These are phyloP conservation scores for Eupithecia dodoneata DNA, from an alignment of 2,888 invertebrate genomes.

Conservation along the genomic window DNA sequence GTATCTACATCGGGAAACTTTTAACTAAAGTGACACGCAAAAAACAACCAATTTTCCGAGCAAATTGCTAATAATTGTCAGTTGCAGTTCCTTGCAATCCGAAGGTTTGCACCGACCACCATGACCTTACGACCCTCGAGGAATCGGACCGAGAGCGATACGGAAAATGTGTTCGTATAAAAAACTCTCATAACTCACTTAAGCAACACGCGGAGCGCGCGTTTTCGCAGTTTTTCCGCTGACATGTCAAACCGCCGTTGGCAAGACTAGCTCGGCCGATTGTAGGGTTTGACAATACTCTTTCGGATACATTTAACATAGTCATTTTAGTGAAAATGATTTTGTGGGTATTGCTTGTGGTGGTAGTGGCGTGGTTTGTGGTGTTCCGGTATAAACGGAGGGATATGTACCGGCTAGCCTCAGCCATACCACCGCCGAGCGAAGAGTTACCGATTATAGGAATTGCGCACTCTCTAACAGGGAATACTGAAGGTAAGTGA, in stretches of 20 bases:
- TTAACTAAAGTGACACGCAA: slow-evolving; percentile 21
- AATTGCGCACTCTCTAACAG: slow-evolving; percentile 57
- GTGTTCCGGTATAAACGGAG: slow-evolving; percentile 61
- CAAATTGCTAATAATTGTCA: slow-evolving; percentile 34
- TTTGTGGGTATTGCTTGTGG: slow-evolving; percentile 53
- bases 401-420: slow-evolving; percentile 63
- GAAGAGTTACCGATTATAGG: slow-evolving; percentile 63
- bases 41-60: slow-evolving; percentile 22
- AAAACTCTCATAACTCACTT: slow-evolving; percentile 23
- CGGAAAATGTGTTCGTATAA: slow-evolving; percentile 47
- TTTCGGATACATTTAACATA: background rate
- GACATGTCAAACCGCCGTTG: slow-evolving; percentile 22
- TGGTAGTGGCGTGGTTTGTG: slow-evolving; percentile 52
- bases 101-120: slow-evolving; percentile 53
- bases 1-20: background rate
- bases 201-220: slow-evolving; percentile 27
- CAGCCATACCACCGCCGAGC: slow-evolving; percentile 48
- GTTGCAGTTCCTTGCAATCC: slow-evolving; percentile 45
- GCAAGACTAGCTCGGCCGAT: slow-evolving; percentile 31
- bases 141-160: slow-evolving; percentile 51
- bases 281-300: slow-evolving; percentile 10
- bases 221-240: slow-evolving; percentile 14
- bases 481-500: slow-evolving; percentile 65
- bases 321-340: slow-evolving; percentile 54
- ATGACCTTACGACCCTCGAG: slow-evolving; percentile 60